Evolutionary conservation across 2,113 vertebrate genomes (phyloP).

Genomic region (Serranochromis macrocephalus): DNA sequence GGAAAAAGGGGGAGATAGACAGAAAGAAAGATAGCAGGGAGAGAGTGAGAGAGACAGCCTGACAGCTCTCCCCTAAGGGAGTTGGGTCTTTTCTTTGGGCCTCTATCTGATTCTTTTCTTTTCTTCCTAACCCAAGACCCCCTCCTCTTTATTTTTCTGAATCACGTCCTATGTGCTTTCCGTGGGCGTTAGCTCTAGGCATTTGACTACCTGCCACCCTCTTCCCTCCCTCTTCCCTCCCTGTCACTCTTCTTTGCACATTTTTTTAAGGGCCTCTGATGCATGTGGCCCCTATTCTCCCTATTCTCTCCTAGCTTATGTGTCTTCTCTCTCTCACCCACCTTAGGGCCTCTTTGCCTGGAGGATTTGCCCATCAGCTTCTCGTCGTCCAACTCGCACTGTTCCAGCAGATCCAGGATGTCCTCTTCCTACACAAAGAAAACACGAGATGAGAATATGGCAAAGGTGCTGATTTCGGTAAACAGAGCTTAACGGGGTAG

Average conservation of each 20-base stretch:
- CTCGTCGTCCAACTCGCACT: constrained; percentile 96
- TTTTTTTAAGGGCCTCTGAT: constrained; percentile 38
- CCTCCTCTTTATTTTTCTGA: constrained; percentile 39
- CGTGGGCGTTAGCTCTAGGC: constrained; percentile 47
- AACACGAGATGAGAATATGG: neutral
- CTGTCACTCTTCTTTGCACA: constrained; percentile 34
- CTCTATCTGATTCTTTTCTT: constrained; percentile 46
- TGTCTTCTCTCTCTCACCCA: constrained; percentile 29
- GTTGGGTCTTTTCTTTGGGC: constrained; percentile 43
- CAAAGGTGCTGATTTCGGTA: neutral
- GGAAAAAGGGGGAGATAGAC: constrained; percentile 28
- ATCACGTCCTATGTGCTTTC: constrained; percentile 48
- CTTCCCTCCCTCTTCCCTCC: neutral
- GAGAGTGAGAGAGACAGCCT: constrained; percentile 38
- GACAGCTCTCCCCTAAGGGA: constrained; percentile 61
- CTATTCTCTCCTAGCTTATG: neutral
- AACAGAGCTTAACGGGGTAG: neutral
- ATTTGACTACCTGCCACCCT: constrained; percentile 25
- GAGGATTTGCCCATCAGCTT: constrained; percentile 88
- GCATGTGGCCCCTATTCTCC: neutral
- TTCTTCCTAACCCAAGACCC: neutral
- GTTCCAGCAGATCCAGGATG: constrained; percentile 93
- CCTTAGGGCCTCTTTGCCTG: constrained; percentile 79
- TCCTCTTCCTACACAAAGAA: constrained; percentile 84
- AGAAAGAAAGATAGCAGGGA: constrained; percentile 36